Evolutionary conservation across 2,113 vertebrate genomes (phyloP).

Genomic region (Paradisaea rubra): DNA sequence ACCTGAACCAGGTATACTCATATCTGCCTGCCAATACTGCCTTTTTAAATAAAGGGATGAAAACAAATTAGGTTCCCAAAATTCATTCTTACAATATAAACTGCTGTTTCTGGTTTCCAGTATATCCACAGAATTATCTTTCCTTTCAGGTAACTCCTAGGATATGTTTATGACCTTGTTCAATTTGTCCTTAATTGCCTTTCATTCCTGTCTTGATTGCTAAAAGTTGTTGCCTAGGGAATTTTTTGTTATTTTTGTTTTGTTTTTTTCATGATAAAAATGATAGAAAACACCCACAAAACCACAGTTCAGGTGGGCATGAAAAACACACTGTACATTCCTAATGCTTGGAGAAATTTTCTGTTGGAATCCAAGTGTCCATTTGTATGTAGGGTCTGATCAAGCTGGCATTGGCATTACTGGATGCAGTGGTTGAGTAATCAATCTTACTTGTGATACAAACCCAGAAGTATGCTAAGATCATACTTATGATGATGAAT

Average conservation of each 20-base stretch:
- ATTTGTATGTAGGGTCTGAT: background rate
- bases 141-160: background rate
- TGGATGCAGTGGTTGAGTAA: background rate
- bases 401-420: background rate
- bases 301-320: background rate
- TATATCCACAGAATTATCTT: background rate
- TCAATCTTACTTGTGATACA: background rate
- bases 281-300: background rate
- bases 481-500: background rate
- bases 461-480: background rate
- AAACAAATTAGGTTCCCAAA: background rate
- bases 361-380: background rate
- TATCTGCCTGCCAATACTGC: background rate
- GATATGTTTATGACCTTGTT: background rate
- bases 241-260: accelerated
- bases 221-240: background rate
- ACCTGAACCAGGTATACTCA: background rate
- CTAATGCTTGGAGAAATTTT: background rate
- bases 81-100: background rate
- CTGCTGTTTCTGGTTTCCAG: background rate
- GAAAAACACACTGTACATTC: background rate
- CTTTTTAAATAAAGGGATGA: background rate
- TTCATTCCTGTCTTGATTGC: background rate
- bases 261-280: background rate
- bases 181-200: background rate